A percentile compares a stretch with the other conserved stretches of the same genome.
These are phyloP conservation scores for Diplosoma virens DNA, from an alignment of 23 tunicate species.

Conservation along the genomic window DNA sequence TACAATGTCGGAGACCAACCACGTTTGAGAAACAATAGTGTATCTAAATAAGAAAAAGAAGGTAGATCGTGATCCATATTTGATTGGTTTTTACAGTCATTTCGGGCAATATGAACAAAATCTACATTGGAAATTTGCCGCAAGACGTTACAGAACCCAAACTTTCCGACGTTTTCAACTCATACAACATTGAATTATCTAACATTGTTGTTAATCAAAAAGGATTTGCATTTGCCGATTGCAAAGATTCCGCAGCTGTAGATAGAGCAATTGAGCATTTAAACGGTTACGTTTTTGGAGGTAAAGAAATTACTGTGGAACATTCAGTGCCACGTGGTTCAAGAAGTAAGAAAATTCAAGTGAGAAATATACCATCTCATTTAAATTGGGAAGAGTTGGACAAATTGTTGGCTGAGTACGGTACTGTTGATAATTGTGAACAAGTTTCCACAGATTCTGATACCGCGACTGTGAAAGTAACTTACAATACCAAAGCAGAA, in stretches of 20 bases:
- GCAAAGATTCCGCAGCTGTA: slow-evolving; percentile 57
- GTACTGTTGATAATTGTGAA: slow-evolving; percentile 91
- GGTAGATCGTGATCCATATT: neutral
- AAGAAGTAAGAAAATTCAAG: slow-evolving; percentile 77
- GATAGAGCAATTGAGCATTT: slow-evolving; percentile 85
- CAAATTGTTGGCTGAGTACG: slow-evolving; percentile 78
- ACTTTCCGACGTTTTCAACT: slow-evolving; percentile 51
- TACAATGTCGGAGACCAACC: slow-evolving; percentile 57
- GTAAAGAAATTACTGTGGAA: slow-evolving; percentile 86
- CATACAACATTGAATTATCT: slow-evolving; percentile 45
- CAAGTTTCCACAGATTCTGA: slow-evolving; percentile 93
- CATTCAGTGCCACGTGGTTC: slow-evolving; percentile 82
- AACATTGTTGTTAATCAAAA: slow-evolving; percentile 79
- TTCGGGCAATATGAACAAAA: slow-evolving; percentile 67
- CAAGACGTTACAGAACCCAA: slow-evolving; percentile 51
- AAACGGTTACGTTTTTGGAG: slow-evolving; percentile 62
- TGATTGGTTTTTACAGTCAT: neutral
- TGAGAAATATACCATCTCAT: slow-evolving; percentile 92
- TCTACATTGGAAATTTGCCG: slow-evolving; percentile 69
- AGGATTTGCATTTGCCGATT: slow-evolving; percentile 91
- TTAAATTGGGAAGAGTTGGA: slow-evolving; percentile 96
- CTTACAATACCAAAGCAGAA: slow-evolving; percentile 71
- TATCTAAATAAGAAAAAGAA: neutral
- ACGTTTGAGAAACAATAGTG: slow-evolving; percentile 30
- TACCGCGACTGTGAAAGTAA: slow-evolving; percentile 93